phyloP scores from a whole-genome alignment of 1,140 invertebrate genomes.

The Macrocentrus cingulum region DNA sequence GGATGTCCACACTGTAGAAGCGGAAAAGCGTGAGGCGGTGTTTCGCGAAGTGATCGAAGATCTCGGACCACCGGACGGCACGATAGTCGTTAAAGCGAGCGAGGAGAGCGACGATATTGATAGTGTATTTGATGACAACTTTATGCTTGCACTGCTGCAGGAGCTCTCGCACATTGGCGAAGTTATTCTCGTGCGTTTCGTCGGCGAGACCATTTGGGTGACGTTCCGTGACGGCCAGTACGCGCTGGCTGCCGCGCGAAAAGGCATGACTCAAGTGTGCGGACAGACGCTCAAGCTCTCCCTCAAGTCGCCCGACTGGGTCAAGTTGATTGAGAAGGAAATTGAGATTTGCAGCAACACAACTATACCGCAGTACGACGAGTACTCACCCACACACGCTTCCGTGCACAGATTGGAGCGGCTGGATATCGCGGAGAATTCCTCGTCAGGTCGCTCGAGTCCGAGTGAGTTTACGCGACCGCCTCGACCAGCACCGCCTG shows the following conservation, averaged over 20 bases:
- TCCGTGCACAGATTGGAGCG: constrained; percentile 48
- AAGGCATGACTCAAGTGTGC: constrained; percentile 65
- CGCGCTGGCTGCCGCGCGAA: constrained; percentile 73
- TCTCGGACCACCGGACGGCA: constrained; percentile 94
- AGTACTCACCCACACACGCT: constrained; percentile 41
- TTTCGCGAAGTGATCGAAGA: constrained; percentile 84
- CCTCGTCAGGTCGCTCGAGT: constrained; percentile 38
- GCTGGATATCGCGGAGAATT: constrained; percentile 40
- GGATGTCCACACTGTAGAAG: constrained; percentile 79
- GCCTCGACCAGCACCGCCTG: constrained; percentile 58
- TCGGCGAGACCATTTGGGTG: constrained; percentile 85
- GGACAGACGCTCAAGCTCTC: constrained; percentile 70
- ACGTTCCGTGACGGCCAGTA: constrained; percentile 85
- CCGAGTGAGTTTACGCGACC: constrained; percentile 39
- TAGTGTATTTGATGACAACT: constrained; percentile 67
- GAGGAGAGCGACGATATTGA: constrained; percentile 53
- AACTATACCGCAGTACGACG: constrained; percentile 71
- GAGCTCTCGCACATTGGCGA: constrained; percentile 79
- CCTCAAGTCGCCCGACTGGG: constrained; percentile 86
- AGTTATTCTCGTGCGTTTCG: constrained; percentile 86
- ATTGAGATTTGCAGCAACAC: constrained; percentile 81
- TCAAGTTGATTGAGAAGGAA: constrained; percentile 76
- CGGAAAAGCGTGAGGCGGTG: constrained; percentile 70
- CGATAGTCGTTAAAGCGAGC: constrained; percentile 72
- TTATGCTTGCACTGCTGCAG: constrained; percentile 72